Percentiles rank a stretch among this genome's conserved stretches.
Evolutionary conservation across 2,888 invertebrate species (phyloP).

Genomic region (Ophraella communa): DNA sequence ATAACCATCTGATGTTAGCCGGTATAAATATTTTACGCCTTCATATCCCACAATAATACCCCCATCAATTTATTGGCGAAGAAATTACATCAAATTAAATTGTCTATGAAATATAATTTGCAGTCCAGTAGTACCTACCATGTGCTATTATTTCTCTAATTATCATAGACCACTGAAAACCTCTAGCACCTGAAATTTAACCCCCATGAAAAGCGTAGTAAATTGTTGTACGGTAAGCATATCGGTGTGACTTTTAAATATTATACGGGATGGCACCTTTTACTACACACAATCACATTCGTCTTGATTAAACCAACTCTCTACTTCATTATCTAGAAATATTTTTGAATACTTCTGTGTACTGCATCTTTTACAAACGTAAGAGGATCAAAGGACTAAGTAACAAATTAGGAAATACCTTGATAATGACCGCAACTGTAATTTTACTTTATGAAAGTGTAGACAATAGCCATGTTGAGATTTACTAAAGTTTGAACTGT

Average conservation of each 20-base stretch:
- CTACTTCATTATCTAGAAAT: neutral
- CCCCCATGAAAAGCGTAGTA: conserved; percentile 28
- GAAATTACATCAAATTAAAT: neutral
- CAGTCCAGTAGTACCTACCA: neutral
- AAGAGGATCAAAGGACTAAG: too few species aligned
- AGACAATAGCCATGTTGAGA: too few species aligned
- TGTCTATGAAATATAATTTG: neutral
- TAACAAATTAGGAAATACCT: too few species aligned
- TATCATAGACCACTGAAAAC: conserved; percentile 20
- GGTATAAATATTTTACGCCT: neutral
- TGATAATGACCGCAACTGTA: too few species aligned
- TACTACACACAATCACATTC: neutral
- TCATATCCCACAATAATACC: neutral
- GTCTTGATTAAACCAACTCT: too few species aligned
- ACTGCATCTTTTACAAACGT: too few species aligned
- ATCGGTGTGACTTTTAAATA: conserved; percentile 13
- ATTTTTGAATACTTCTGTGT: too few species aligned
- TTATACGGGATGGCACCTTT: neutral
- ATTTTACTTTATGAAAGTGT: too few species aligned
- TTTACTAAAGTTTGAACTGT: too few species aligned
- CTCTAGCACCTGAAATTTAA: conserved; percentile 19
- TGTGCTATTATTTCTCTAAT: conserved; percentile 24
- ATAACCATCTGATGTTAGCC: neutral
- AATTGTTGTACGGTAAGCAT: conserved; percentile 9
- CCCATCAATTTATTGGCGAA: neutral